phyloP scores from a whole-genome alignment of 2,888 invertebrate genomes.

The Drosophila niveifrons region DNA sequence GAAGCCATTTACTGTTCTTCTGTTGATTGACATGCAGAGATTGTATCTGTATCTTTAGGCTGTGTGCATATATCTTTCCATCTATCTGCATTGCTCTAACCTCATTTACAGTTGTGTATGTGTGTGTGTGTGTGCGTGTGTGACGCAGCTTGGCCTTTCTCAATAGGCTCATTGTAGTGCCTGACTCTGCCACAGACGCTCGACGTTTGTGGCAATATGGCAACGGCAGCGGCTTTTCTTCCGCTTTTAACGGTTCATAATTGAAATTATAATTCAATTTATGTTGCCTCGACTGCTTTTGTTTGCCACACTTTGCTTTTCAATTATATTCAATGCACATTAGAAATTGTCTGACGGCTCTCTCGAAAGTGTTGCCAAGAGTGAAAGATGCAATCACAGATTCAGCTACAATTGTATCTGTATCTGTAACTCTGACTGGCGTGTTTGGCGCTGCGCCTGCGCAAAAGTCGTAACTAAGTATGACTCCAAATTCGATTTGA shows the following conservation, averaged over 20 bases:
- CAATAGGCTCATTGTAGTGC: conserved; percentile 68
- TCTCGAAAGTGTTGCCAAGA: conserved; percentile 62
- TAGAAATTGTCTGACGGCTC: conserved; percentile 61
- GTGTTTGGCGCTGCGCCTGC: conserved; percentile 58
- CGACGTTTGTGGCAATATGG: conserved; percentile 36
- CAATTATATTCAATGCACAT: conserved; percentile 73
- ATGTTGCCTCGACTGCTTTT: conserved; percentile 41
- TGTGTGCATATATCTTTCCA: conserved; percentile 22
- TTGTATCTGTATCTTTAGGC: conserved; percentile 47
- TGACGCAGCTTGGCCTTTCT: conserved; percentile 38
- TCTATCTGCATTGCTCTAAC: conserved; percentile 56
- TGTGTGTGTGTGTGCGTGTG: conserved; percentile 17
- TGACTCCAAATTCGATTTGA: conserved; percentile 61
- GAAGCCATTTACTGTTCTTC: conserved; percentile 68
- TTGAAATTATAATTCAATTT: conserved; percentile 81
- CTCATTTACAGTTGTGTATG: conserved; percentile 80
- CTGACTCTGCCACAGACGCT: conserved; percentile 5
- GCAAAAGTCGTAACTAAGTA: conserved; percentile 42
- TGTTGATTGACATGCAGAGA: conserved; percentile 76
- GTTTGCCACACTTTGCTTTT: conserved; percentile 75
- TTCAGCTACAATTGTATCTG: conserved; percentile 46
- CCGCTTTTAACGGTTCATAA: conserved; percentile 80
- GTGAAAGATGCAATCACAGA: conserved; percentile 70
- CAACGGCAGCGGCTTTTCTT: conserved; percentile 66
- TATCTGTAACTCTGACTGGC: conserved; percentile 47